Evolutionary conservation across 1,140 invertebrate genomes (phyloP), one percentile per base, ranked within the genome.

Genomic region (Chironomus tepperi): DNA sequence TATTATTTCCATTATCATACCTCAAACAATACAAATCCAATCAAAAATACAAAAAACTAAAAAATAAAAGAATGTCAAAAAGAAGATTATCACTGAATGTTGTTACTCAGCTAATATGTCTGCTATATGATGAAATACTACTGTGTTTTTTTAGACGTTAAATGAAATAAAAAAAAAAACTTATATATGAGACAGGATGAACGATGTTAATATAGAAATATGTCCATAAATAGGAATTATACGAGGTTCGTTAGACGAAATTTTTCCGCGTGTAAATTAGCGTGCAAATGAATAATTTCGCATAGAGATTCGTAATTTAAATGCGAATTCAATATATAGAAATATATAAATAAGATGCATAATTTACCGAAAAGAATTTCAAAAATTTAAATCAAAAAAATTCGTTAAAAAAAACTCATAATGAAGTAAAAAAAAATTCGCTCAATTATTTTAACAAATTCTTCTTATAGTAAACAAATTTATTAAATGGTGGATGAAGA

Each of bases 161-260:
- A 57, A 57, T 12, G 47, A 15, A n/a, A 57, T 57, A n/a, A 57
- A 57, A 57, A 47, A 43, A 6, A 47, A 57, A 34, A 34, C 24
- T 34, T 34, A 34, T 34, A 57, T 57, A 57, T 57, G 65, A 70
- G 65, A 70, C 65, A 70, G 65, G 18, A 18, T 19, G 16, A 21
- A 70, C 65, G 65, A 70, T 70, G 65, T 70, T 70, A 70, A 70
- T 70, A 70, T 70, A 70, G 47, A 70, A 70, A 70, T 70, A 70
- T 70, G 65, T 70, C 65, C 65, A 70, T 70, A 70, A 57, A 70
- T 70, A 70, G 65, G 65, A 70, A 70, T 21, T 70, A 70, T 70
- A 70, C 65, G 65, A 70, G 65, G 65, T 70, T 18, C 65, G 65
- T 70, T 70, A 70, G 16, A 70, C 18, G 65, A 70, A 70, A 70